Evolutionary conservation across 2,113 vertebrate species (phyloP), one percentile per base, ranked within the genome.

Genomic region (Pycnonotus jocosus): DNA sequence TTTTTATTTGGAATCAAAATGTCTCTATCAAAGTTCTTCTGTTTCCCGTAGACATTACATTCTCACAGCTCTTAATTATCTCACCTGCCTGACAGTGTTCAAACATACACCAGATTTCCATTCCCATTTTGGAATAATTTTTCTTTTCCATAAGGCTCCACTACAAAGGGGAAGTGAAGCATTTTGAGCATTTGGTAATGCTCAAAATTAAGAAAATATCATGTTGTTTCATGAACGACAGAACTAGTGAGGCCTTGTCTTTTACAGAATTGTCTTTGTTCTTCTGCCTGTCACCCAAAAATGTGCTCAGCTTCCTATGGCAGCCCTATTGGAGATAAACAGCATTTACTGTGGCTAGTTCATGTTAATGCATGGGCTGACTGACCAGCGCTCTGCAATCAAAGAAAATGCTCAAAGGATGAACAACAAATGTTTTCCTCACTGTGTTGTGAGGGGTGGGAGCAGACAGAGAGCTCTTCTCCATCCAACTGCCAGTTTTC

Each of bases 401-500:
- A 60, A 83, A 61, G 45, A 60, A 88, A 69, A 65, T 8, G 9
- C 17, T 5, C 12, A n/a, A 60, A 7, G 1, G 15, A 5, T 71
- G 44, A 80, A 56, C 24, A 83, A 6, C 5, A 60, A 69, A 44
- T 24, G 16, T 13, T 91, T 83, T 72, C 11, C 23, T 14, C 5
- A 0, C 38, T 86, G 21, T 12, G 19, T 28, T 69, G 5, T 60
- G 40, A 50, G 12, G 3, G 2, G 1, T 69, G 23, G 44, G 22
- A 79, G 30, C 10, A 82, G 15, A 56, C 8, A 27, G 6, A 28
- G 22, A 8, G 15, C 7, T 66, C n/a, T 37, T 72, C 44, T 61
- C 28, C n/a, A 48, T 51, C 24, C 35, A 72, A 23, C 18, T 42
- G 17, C 19, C 35, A 12, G 12, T 56, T 84, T 73, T 65, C 40